Evolutionary conservation across 2,113 vertebrate species (phyloP).

Genomic region (Caranx melampygus): DNA sequence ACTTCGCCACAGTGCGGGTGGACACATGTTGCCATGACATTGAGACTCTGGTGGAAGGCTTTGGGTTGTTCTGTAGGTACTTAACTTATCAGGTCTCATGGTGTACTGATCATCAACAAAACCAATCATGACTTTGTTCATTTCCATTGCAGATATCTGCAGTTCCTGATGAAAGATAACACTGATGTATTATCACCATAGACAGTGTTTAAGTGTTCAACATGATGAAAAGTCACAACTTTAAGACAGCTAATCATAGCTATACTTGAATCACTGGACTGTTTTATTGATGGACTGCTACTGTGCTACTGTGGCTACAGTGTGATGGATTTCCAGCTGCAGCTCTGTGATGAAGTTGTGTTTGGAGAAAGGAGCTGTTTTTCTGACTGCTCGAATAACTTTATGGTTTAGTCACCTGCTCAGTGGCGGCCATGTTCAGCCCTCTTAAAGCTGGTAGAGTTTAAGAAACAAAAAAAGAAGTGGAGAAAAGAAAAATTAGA

Average conservation of each 20-base stretch:
- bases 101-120: conserved; percentile 1
- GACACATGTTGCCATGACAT: conserved; percentile 10
- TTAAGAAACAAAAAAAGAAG: conserved; percentile 41
- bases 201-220: no score
- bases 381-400: no score
- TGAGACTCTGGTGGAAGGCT: not conserved
- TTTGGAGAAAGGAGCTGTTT: conserved; percentile 9
- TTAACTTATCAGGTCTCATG: not conserved
- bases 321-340: no score
- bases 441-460: not conserved
- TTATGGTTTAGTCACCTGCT: not conserved
- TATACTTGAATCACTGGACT: no score
- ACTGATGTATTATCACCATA: no score
- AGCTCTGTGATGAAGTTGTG: no score
- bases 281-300: no score
- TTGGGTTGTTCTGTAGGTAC: not conserved
- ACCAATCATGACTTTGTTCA: not conserved
- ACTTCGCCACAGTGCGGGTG: conserved; percentile 17
- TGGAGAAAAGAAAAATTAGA: not conserved
- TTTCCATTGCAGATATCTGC: not conserved
- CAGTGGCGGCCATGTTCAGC: not conserved
- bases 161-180: no score
- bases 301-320: no score
- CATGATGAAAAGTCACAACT: no score
- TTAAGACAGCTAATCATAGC: no score